Evolutionary conservation across 35 echinoderm and acorn worm species (phyloP).

Genomic region (Anneissia japonica): DNA sequence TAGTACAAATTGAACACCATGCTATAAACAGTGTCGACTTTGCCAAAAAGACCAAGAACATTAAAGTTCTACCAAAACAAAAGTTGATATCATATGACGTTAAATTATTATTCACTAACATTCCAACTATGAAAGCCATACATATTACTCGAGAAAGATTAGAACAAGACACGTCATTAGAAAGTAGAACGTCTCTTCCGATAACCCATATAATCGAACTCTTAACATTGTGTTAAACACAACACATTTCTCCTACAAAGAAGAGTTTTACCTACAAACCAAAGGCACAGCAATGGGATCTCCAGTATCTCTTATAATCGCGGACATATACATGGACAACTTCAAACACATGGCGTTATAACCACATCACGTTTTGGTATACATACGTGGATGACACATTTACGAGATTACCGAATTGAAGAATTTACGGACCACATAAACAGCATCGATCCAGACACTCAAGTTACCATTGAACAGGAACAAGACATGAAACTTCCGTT

Average conservation of each 20-base stretch:
- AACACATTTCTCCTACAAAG: too few relatives aligned
- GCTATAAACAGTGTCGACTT: slow-evolving; percentile 36
- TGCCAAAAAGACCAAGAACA: slow-evolving; percentile 21
- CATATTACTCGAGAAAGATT: too few relatives aligned
- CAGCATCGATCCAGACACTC: slow-evolving; percentile 14
- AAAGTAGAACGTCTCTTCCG: too few relatives aligned
- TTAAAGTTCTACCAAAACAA: slow-evolving; percentile 26
- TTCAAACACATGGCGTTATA: too few relatives aligned
- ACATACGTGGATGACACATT: slow-evolving; percentile 53
- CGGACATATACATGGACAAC: too few relatives aligned
- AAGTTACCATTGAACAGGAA: slow-evolving; percentile 48
- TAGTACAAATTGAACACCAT: slow-evolving; percentile 19
- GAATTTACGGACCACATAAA: slow-evolving; percentile 32
- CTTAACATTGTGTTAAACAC: too few relatives aligned
- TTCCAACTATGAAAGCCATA: too few relatives aligned
- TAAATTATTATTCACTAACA: slow-evolving; percentile 23
- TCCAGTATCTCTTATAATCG: too few relatives aligned
- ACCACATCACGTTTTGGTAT: slow-evolving; percentile 4
- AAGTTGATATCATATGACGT: slow-evolving; percentile 38
- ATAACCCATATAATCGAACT: too few relatives aligned
- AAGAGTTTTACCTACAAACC: too few relatives aligned
- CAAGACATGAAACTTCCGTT: slow-evolving; percentile 22
- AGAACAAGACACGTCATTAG: too few relatives aligned
- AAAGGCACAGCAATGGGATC: too few relatives aligned
- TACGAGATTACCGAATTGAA: slow-evolving; percentile 4